Percentiles rank a stretch among this genome's conserved stretches.
Evolutionary conservation across 2,888 invertebrate genomes (phyloP).

Genomic region (Pristionchus japonicus): DNA sequence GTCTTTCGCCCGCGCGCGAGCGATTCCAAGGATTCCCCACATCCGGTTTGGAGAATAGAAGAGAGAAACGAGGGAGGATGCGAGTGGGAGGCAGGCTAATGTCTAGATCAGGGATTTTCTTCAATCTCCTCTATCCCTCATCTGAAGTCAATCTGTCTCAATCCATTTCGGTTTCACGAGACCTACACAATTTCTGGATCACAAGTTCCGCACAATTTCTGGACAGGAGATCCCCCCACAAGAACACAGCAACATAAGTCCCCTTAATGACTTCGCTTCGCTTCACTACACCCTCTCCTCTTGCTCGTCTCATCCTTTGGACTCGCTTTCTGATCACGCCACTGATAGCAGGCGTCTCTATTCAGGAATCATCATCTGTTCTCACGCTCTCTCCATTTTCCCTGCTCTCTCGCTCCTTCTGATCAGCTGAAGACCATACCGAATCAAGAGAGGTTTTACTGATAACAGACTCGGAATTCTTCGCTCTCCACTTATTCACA

Average conservation of each 20-base stretch:
- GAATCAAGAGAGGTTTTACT: background rate
- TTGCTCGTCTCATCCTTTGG: background rate
- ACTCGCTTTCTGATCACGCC: background rate
- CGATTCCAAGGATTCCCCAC: conserved; percentile 2
- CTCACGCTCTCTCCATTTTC: background rate
- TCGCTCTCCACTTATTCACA: background rate
- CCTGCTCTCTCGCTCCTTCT: background rate
- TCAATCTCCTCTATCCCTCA: background rate
- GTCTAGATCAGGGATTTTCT: background rate
- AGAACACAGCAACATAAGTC: no score
- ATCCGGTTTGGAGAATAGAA: background rate
- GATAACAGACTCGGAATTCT: background rate
- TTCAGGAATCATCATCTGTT: background rate
- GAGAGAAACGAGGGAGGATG: background rate
- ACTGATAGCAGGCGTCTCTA: background rate
- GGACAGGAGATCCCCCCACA: no score
- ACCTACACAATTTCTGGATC: no score
- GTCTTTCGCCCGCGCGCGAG: background rate
- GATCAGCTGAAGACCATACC: no score
- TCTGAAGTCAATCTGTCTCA: no score
- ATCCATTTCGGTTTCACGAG: no score
- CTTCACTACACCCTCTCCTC: background rate
- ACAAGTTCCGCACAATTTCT: no score
- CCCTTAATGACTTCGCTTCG: no score
- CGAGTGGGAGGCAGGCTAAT: background rate